Evolutionary conservation across 2,113 vertebrate genomes (phyloP).

Genomic region (Onychostruthus taczanowskii): DNA sequence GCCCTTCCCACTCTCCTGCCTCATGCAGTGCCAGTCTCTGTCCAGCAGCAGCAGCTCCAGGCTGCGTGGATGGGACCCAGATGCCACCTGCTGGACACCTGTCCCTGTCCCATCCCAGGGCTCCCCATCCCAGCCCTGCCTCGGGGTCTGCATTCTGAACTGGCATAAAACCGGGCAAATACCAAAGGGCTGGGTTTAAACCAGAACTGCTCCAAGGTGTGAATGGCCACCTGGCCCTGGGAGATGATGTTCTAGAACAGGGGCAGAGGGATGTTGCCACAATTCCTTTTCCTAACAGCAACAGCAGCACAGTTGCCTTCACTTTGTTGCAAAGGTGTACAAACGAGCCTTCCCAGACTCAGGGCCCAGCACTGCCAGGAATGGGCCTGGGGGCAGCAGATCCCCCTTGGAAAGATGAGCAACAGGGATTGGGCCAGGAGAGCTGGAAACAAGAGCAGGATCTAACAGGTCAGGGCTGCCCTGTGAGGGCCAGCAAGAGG

Average conservation of each 20-base stretch:
- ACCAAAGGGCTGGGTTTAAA: not conserved
- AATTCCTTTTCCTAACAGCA: not conserved
- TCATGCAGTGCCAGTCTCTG: rapidly evolving
- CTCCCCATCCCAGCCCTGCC: not conserved
- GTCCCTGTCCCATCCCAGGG: too few species aligned
- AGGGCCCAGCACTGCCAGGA: not conserved
- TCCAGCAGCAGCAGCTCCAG: not conserved
- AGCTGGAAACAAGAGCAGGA: not conserved
- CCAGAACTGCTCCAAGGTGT: not conserved
- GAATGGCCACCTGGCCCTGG: not conserved
- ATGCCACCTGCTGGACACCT: conserved; percentile 41
- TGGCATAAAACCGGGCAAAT: not conserved
- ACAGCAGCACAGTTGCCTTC: not conserved
- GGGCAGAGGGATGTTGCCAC: not conserved
- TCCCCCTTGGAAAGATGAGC: not conserved
- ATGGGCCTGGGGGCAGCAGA: rapidly evolving
- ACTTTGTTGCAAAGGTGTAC: rapidly evolving
- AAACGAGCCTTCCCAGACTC: not conserved
- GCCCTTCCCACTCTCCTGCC: not conserved
- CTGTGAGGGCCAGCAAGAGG: rapidly evolving
- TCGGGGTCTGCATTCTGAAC: rapidly evolving
- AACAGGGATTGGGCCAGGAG: rapidly evolving
- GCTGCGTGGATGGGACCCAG: not conserved
- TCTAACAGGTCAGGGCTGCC: not conserved
- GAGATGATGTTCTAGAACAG: not conserved